These are phyloP conservation scores for Apotomis turbidana DNA, from an alignment of 2,888 invertebrate species.

Conservation along the genomic window DNA sequence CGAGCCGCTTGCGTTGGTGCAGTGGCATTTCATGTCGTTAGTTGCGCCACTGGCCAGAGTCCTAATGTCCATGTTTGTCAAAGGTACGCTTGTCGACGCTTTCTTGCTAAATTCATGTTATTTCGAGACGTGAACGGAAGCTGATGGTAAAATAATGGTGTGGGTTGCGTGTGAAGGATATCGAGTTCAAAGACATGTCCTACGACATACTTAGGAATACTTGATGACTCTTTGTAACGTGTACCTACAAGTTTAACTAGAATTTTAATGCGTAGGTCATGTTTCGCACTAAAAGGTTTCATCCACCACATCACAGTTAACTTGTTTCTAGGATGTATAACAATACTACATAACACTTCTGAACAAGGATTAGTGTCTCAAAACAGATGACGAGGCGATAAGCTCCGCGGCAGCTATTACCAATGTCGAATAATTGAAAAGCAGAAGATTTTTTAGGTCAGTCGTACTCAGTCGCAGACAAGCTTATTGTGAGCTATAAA, in stretches of 20 bases:
- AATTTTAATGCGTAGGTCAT: conserved; percentile 28
- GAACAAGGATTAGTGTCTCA: conserved; percentile 34
- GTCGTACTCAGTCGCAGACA: conserved; percentile 51
- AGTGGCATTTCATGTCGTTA: conserved; percentile 48
- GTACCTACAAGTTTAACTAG: background rate
- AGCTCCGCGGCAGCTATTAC: conserved; percentile 36
- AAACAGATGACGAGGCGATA: conserved; percentile 42
- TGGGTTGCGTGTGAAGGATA: conserved; percentile 16
- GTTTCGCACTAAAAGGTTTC: conserved; percentile 26
- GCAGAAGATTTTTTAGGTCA: conserved; percentile 53
- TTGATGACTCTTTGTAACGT: too few species aligned
- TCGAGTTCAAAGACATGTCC: conserved; percentile 26
- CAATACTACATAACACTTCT: conserved; percentile 26
- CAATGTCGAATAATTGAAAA: conserved; percentile 45
- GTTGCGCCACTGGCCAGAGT: conserved; percentile 52
- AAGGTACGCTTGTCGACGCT: conserved; percentile 44
- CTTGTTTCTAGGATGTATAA: conserved; percentile 22
- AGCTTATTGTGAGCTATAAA: conserved; percentile 52
- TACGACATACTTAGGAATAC: too few species aligned
- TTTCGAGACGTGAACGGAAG: conserved; percentile 32
- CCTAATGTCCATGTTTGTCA: conserved; percentile 57
- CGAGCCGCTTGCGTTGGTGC: conserved; percentile 55
- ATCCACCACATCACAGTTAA: conserved; percentile 6
- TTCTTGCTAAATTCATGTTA: conserved; percentile 37
- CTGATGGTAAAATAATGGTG: conserved; percentile 39